Percentiles rank a stretch among this genome's conserved stretches.
Conservation (phyloP, 2,888 invertebrate species). For the Volucella zonaria region DNA sequence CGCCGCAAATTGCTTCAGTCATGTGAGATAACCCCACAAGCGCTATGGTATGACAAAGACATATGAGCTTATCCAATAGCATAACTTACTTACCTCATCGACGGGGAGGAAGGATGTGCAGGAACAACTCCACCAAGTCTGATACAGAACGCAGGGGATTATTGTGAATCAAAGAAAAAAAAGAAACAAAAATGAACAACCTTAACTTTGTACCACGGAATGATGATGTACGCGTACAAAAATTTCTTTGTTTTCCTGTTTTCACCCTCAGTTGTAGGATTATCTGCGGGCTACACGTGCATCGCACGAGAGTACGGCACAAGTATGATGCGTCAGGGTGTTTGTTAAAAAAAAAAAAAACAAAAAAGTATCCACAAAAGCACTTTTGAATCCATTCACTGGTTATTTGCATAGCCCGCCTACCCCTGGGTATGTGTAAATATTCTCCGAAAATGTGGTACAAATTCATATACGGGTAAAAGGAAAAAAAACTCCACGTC, state of each 20-base stretch:
- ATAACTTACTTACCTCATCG: slow-evolving; percentile 25
- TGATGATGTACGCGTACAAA: slow-evolving; percentile 59
- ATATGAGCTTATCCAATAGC: slow-evolving; percentile 39
- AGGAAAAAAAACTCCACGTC: no score
- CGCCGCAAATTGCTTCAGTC: slow-evolving; percentile 12
- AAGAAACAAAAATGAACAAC: slow-evolving; percentile 24
- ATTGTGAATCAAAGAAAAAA: slow-evolving; percentile 29
- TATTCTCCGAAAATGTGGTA: no score
- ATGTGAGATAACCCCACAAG: slow-evolving; percentile 22
- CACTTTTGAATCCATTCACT: slow-evolving; percentile 15
- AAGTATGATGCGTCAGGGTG: not conserved
- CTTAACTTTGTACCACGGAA: slow-evolving; percentile 42
- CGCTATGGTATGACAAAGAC: slow-evolving; percentile 30
- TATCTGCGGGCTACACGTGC: no score
- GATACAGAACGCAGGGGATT: slow-evolving; percentile 21
- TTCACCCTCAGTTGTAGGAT: not conserved
- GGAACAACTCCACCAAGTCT: not conserved
- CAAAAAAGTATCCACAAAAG: slow-evolving; percentile 5
- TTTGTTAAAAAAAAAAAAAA: slow-evolving; percentile 1
- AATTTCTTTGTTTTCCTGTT: slow-evolving; percentile 40
- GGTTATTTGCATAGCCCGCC: not conserved
- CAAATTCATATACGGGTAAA: no score
- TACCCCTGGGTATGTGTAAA: no score
- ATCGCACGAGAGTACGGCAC: no score
- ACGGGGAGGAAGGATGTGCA: slow-evolving; percentile 23